Conservation (phyloP, 2,888 invertebrate genomes). For the Ceramica pisi region DNA sequence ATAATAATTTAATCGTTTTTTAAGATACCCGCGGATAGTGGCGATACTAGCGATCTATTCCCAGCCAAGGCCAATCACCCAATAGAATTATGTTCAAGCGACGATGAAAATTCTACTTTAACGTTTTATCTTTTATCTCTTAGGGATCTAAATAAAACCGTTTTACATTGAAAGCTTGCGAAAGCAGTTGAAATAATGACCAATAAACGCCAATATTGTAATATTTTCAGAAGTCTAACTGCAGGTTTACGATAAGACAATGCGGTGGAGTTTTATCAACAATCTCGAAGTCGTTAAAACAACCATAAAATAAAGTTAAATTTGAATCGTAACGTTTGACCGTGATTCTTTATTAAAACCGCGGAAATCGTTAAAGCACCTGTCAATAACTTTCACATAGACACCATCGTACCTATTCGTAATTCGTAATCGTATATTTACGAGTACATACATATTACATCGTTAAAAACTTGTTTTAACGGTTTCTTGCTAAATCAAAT, state of each 20-base stretch:
- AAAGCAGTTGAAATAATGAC: slow-evolving; percentile 58
- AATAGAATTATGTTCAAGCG: slow-evolving; percentile 54
- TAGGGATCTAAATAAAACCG: slow-evolving; percentile 55
- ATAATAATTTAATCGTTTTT: too few relatives aligned
- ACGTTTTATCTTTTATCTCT: slow-evolving; percentile 46
- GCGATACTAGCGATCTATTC: slow-evolving; percentile 11
- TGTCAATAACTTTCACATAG: slow-evolving; percentile 33
- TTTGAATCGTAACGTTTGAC: slow-evolving; percentile 77
- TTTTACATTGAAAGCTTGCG: slow-evolving; percentile 51
- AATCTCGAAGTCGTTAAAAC: slow-evolving; percentile 83
- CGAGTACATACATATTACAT: neutral
- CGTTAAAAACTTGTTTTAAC: neutral
- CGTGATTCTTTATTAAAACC: slow-evolving; percentile 68
- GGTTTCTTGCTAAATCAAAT: neutral
- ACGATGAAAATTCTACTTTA: slow-evolving; percentile 36
- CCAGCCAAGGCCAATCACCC: slow-evolving; percentile 34
- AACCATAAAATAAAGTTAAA: slow-evolving; percentile 82
- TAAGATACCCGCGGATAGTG: slow-evolving; percentile 13
- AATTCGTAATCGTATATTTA: too few relatives aligned
- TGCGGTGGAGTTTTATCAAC: slow-evolving; percentile 82
- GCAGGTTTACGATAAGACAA: slow-evolving; percentile 78
- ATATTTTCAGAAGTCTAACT: slow-evolving; percentile 72
- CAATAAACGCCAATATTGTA: slow-evolving; percentile 63
- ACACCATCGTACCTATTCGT: neutral
- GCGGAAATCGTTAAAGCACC: slow-evolving; percentile 62